Evolutionary conservation across 2,888 invertebrate genomes (phyloP), one percentile per base, ranked within the genome.

Genomic region (Hirtodrosophila duncani): DNA sequence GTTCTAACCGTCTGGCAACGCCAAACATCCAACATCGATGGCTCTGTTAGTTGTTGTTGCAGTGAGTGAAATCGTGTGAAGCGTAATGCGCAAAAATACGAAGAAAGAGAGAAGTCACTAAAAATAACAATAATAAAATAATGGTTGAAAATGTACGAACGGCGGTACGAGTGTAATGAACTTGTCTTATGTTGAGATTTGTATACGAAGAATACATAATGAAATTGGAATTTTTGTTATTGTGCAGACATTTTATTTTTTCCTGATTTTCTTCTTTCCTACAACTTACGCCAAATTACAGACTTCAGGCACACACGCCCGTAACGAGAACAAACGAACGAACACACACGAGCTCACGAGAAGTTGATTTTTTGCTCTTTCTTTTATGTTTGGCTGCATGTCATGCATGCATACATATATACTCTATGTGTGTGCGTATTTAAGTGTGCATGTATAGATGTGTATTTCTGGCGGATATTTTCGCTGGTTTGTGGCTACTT

Each of bases 31-130:
- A n/a, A n/a, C n/a, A n/a, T n/a, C 49, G 10, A 14, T 20, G 31
- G 53, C 30, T 43, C 53, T 46, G 39, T 31, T 53, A 45, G 45
- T 58, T 55, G 64, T 56, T 39, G 37, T 49, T 49, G 29, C 24
- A 33, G 16, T 46, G 36, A 65, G 67, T 63, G 69, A 69, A 74
- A 74, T 69, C 69, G 52, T 56, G 63, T 53, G 50, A 69, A 63
- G 59, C 50, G 55, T 43, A 64, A 60, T 43, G 63, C 49, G 63
- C 36, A 59, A 67, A 55, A 53, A 37, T 46, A 33, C 33, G 56
- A 69, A 60, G 48, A 43, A 55, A 64, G 24, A n/a, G 5, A 30
- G n/a, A 39, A n/a, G n/a, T n/a, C n/a, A n/a, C n/a, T n/a, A 18
- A 46, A 55, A 43, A 56, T 39, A 60, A 51, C 53, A 39, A 57